Base-by-base conservation (phyloP, 2,888 invertebrate genomes). In the Electrophaes corylata region DNA sequence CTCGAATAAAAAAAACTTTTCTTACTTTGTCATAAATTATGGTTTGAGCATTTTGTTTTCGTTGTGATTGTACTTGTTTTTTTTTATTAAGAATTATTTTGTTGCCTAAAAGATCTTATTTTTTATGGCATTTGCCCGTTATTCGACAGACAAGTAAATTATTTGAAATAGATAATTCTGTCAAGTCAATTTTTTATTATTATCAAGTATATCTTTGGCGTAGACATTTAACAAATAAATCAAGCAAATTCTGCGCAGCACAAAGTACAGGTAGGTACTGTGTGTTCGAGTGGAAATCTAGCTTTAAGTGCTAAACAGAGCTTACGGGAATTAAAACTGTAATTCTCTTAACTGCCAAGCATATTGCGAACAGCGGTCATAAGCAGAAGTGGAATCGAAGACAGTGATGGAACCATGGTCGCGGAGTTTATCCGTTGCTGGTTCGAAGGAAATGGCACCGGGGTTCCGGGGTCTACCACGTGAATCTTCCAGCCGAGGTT, bases 401-500 rank as follows among this genome's bases (percentile, higher is more conserved):
- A 46, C 26, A 67, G 65, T 37, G 66, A 12, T 6, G 26, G 4
- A 1, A 52, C 20, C 4, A 51, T 12, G 23, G 3, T 31, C 8
- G 80, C 78, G 1, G 73, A 47, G 64, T 74, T 81, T 52, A 69
- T 51, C 6, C 73, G 64, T 67, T 72, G 57, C 45, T 78, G 81
- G 60, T 82, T 79, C 0, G 81, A 79, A 0, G 86, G 79, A 1
- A 77, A 61, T 0, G 89, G 89, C 1, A 91, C 79, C 0, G 79
- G 76, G 0, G 87, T 83, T 0, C 95, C 96, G 0, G 94, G 94
- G 73, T 97, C 95, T 10, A 97, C 94, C 2, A 98, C 96, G 82
- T 96, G 94, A 70, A 98, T 98, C 84, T 97, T 98, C 98, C 98
- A 98, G 46, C 98, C 98, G 23, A 98, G 91, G 82, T 97, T 96